A percentile compares a stretch with the other conserved stretches of the same genome.
Conservation (phyloP, 2,888 invertebrate genomes). For the Stegophylla sp. region DNA sequence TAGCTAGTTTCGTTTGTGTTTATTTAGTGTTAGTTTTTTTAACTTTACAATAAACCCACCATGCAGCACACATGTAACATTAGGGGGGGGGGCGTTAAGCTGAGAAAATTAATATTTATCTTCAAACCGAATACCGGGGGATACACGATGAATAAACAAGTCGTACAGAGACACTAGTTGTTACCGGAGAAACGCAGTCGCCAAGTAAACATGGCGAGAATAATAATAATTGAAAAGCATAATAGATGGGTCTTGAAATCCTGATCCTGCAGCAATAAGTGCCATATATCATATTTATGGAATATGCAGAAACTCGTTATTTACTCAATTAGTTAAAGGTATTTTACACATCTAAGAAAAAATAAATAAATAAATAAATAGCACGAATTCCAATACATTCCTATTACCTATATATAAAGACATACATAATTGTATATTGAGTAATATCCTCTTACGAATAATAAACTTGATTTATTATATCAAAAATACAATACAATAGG, state of each 20-base stretch:
- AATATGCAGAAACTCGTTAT: constrained; percentile 15
- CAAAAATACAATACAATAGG: too few species aligned
- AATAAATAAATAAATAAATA: constrained; percentile 16
- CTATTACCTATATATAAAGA: too few species aligned
- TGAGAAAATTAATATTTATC: constrained; percentile 44
- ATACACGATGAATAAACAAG: constrained; percentile 20
- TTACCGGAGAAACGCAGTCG: background rate
- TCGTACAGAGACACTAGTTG: background rate
- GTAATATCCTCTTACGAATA: too few species aligned
- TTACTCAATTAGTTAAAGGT: constrained; percentile 16
- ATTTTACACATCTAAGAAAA: background rate
- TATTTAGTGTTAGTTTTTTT: too few species aligned
- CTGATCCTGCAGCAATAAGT: background rate
- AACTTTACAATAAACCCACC: too few species aligned
- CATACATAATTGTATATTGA: too few species aligned
- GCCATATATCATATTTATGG: constrained; percentile 7
- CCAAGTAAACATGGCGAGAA: constrained; percentile 36
- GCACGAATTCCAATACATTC: background rate
- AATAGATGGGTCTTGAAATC: constrained; percentile 7
- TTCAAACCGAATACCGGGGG: background rate
- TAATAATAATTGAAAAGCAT: constrained; percentile 39
- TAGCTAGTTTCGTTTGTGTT: too few species aligned
- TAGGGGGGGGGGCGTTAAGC: background rate
- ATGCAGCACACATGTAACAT: too few species aligned
- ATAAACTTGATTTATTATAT: too few species aligned